phyloP scores from a whole-genome alignment of 1,140 invertebrate species.

The Anastrepha obliqua region DNA sequence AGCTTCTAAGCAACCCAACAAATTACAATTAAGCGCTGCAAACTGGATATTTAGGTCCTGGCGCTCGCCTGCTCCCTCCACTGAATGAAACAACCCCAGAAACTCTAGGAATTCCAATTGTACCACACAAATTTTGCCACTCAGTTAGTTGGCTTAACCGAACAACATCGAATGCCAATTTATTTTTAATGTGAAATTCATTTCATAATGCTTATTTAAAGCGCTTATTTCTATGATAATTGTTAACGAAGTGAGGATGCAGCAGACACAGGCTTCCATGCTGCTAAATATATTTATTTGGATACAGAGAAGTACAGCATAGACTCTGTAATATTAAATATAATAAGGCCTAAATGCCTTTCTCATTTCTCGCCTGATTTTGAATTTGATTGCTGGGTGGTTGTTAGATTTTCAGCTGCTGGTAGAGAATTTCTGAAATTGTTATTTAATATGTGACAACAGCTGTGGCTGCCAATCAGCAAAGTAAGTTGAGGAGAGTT shows the following conservation, averaged over 20 bases:
- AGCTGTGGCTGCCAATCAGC: neutral
- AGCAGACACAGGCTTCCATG: neutral
- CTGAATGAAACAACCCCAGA: too few species aligned
- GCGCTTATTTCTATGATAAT: slow-evolving; percentile 20
- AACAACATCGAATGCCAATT: slow-evolving; percentile 1
- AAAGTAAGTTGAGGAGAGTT: neutral
- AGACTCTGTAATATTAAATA: too few species aligned
- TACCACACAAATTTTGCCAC: neutral
- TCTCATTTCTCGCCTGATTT: neutral
- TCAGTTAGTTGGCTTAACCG: neutral
- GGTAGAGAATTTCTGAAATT: neutral
- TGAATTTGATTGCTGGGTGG: neutral
- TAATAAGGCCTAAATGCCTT: neutral
- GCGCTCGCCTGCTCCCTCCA: too few species aligned
- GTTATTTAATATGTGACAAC: neutral
- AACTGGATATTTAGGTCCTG: neutral
- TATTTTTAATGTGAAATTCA: slow-evolving; percentile 33
- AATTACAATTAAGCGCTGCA: neutral
- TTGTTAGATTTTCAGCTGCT: neutral
- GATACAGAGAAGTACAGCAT: too few species aligned
- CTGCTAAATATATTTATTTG: too few species aligned
- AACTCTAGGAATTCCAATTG: neutral
- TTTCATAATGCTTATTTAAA: slow-evolving; percentile 39
- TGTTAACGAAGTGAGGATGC: neutral
- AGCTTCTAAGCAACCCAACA: neutral